A percentile compares a stretch with the other conserved stretches of the same genome.
phyloP scores from a whole-genome alignment of 2,888 invertebrate species.

The Metopia argyrocephala region DNA sequence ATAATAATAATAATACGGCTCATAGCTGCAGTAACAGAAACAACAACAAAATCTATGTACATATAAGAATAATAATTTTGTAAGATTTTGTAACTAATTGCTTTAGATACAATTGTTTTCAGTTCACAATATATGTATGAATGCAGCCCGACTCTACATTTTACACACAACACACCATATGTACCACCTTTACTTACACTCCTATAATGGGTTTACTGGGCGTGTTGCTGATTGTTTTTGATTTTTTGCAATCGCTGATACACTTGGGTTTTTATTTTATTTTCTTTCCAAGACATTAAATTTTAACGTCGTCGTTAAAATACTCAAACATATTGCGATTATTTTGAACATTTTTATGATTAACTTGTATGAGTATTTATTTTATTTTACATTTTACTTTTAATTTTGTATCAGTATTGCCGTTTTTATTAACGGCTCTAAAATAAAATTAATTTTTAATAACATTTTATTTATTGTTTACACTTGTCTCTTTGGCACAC shows the following conservation, averaged over 20 bases:
- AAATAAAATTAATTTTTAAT: conserved; percentile 51
- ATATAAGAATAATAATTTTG: conserved; percentile 56
- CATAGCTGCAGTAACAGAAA: not conserved
- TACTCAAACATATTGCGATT: conserved; percentile 1
- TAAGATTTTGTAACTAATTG: conserved; percentile 59
- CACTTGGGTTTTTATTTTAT: not conserved
- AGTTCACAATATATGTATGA: too few relatives aligned
- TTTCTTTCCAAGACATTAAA: conserved; percentile 5
- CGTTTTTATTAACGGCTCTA: conserved; percentile 32
- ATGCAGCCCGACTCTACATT: too few relatives aligned
- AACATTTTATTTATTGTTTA: conserved; percentile 54
- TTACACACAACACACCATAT: not conserved
- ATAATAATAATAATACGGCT: too few relatives aligned
- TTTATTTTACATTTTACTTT: too few relatives aligned
- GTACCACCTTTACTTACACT: not conserved
- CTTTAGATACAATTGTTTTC: conserved; percentile 59
- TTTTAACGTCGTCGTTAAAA: not conserved
- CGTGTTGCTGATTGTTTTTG: conserved; percentile 35
- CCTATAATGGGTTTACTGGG: conserved; percentile 37
- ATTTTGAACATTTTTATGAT: conserved; percentile 41
- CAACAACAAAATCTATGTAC: not conserved
- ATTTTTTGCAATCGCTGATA: not conserved
- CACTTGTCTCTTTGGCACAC: conserved; percentile 59
- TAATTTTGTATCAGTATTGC: not conserved
- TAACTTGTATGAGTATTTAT: conserved; percentile 49